phyloP scores from a whole-genome alignment of 2,113 vertebrate genomes.

The Alethe castanea region DNA sequence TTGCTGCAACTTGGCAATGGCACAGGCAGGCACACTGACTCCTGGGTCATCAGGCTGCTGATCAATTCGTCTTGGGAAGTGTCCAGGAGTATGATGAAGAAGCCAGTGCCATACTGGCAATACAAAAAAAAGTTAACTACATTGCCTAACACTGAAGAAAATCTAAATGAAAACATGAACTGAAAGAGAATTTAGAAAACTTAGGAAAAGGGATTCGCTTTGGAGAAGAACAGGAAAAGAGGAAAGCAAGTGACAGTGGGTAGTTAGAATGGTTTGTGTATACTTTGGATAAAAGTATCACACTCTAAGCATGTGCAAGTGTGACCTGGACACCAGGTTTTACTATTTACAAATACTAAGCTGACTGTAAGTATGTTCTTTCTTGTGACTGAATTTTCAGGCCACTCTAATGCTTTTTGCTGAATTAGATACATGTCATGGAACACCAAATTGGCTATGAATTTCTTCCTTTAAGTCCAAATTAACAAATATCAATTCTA shows the following conservation, averaged over 20 bases:
- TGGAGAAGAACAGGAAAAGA: conserved; percentile 68
- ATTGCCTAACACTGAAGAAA: conserved; percentile 73
- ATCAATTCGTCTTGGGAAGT: conserved; percentile 71
- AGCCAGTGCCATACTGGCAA: conserved; percentile 65
- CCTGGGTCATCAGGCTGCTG: conserved; percentile 66
- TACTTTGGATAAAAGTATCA: not conserved
- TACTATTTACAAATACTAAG: not conserved
- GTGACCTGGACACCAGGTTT: not conserved
- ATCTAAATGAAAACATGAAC: conserved; percentile 72
- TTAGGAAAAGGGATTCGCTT: conserved; percentile 64
- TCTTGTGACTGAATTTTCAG: not conserved
- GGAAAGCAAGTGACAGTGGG: not conserved
- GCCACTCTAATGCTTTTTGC: not conserved
- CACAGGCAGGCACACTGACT: conserved; percentile 78
- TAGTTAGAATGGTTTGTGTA: not conserved
- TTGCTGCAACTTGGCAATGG: conserved; percentile 75
- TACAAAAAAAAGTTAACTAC: conserved; percentile 53
- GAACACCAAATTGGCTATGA: not conserved
- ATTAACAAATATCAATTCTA: not conserved
- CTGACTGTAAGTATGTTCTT: not conserved
- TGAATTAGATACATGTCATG: not conserved
- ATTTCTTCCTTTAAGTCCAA: not conserved
- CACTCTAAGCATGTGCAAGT: not conserved
- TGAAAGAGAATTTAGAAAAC: conserved; percentile 69
- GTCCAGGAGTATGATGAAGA: conserved; percentile 75